Conservation (phyloP, 2,113 vertebrate species). For the Myiozetetes cayanensis region DNA sequence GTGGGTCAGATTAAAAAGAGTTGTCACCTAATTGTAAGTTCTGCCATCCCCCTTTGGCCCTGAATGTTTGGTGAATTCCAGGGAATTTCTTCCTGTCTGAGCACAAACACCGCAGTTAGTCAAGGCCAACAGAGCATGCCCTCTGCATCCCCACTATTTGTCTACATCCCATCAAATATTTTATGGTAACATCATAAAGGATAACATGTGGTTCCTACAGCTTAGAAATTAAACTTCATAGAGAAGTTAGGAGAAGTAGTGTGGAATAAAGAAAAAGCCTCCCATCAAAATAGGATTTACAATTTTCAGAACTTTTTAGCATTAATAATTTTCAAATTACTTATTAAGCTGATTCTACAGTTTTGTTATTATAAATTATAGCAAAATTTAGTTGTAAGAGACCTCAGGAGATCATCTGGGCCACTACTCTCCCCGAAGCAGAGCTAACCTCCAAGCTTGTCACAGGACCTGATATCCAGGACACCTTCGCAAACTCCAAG, state of each 20-base stretch:
- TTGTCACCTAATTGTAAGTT: not conserved
- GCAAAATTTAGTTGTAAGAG: not conserved
- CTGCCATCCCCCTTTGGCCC: not conserved
- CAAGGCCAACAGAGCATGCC: not conserved
- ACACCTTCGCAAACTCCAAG: not conserved
- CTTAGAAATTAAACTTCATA: not conserved
- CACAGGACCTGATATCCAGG: not conserved
- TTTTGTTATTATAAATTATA: not conserved
- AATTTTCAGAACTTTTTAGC: not conserved
- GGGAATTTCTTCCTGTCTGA: not conserved
- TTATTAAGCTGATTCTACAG: not conserved
- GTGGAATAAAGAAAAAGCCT: not conserved
- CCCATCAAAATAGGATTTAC: not conserved
- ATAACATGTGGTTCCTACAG: not conserved
- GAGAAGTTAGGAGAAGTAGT: not conserved
- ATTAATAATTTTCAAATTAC: not conserved
- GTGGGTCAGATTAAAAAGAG: not conserved
- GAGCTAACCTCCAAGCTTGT: not conserved
- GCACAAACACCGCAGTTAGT: not conserved
- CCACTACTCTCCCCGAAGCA: not conserved
- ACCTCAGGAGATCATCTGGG: not conserved
- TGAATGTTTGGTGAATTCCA: not conserved
- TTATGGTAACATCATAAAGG: not conserved
- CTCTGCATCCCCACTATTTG: not conserved
- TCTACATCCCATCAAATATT: not conserved